Conservation (phyloP, 2,888 invertebrate species). For the Xiphydria camelus region DNA sequence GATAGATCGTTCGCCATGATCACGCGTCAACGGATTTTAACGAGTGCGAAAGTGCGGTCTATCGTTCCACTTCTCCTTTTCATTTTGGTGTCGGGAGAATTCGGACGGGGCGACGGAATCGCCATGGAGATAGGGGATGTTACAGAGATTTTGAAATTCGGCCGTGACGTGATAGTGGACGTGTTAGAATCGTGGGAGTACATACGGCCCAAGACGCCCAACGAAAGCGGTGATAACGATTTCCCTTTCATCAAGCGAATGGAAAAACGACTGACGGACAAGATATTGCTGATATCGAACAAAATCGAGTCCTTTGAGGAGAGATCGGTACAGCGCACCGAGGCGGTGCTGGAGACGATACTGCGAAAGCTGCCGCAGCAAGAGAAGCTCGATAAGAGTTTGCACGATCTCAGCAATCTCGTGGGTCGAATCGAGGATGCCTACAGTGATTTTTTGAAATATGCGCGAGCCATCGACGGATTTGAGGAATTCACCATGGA, state of each 20-base stretch:
- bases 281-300: slow-evolving; percentile 33
- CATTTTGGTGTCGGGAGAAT: slow-evolving; percentile 6
- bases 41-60: too few relatives aligned
- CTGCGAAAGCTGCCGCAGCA: slow-evolving; percentile 57
- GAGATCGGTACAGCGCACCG: slow-evolving; percentile 25
- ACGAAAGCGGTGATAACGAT: slow-evolving; percentile 54
- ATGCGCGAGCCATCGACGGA: slow-evolving; percentile 60
- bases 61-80: slow-evolving; percentile 5
- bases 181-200: slow-evolving; percentile 39
- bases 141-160: slow-evolving; percentile 40
- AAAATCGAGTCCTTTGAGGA: slow-evolving; percentile 40
- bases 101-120: neutral
- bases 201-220: slow-evolving; percentile 22
- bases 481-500: slow-evolving; percentile 70
- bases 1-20: neutral
- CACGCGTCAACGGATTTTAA: too few relatives aligned
- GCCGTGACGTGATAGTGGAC: slow-evolving; percentile 32
- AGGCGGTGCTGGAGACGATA: slow-evolving; percentile 15
- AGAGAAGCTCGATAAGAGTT: slow-evolving; percentile 63
- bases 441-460: slow-evolving; percentile 65
- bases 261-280: slow-evolving; percentile 58
- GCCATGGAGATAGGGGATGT: slow-evolving; percentile 34
- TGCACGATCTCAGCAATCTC: slow-evolving; percentile 66
- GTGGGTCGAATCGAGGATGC: slow-evolving; percentile 63
- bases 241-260: slow-evolving; percentile 66